These are phyloP conservation scores for Drosophila subsilvestris DNA, from an alignment of 2,888 invertebrate species.

Conservation along the genomic window DNA sequence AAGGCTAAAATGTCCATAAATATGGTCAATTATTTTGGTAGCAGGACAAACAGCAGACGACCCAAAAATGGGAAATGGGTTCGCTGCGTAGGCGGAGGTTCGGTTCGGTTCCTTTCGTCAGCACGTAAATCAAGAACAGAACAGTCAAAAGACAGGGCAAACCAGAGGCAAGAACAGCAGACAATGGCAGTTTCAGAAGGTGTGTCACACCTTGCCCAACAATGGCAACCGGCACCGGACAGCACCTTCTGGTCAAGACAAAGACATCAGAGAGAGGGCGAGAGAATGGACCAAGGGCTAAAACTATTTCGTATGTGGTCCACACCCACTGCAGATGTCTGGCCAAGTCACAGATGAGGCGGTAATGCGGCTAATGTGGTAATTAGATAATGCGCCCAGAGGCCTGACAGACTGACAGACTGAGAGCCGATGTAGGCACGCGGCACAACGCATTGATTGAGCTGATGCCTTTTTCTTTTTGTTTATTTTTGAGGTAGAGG, in stretches of 20 bases:
- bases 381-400: slow-evolving; percentile 67
- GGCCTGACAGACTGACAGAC: slow-evolving; percentile 28
- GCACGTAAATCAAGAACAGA: slow-evolving; percentile 80
- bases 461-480: slow-evolving; percentile 10
- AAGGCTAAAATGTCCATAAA: slow-evolving; percentile 81
- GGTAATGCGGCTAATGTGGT: slow-evolving; percentile 66
- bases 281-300: slow-evolving; percentile 33
- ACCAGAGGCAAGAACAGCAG: slow-evolving; percentile 10
- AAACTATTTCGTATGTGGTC: slow-evolving; percentile 63
- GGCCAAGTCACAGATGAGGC: slow-evolving; percentile 9
- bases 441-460: slow-evolving; percentile 37
- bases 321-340: slow-evolving; percentile 72
- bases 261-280: slow-evolving; percentile 63
- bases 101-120: slow-evolving; percentile 74
- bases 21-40: slow-evolving; percentile 78
- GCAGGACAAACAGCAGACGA: slow-evolving; percentile 45
- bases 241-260: slow-evolving; percentile 63
- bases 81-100: slow-evolving; percentile 25
- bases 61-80: slow-evolving; percentile 5
- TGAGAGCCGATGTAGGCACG: slow-evolving; percentile 60
- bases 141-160: slow-evolving; percentile 28
- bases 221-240: slow-evolving; percentile 39
- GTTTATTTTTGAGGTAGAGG: slow-evolving; percentile 19
- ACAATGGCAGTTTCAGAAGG: slow-evolving; percentile 57
- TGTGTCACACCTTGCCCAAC: slow-evolving; percentile 62